These are phyloP conservation scores for Epinephelus lanceolatus DNA, from an alignment of 2,113 vertebrate genomes.

Conservation along the genomic window DNA sequence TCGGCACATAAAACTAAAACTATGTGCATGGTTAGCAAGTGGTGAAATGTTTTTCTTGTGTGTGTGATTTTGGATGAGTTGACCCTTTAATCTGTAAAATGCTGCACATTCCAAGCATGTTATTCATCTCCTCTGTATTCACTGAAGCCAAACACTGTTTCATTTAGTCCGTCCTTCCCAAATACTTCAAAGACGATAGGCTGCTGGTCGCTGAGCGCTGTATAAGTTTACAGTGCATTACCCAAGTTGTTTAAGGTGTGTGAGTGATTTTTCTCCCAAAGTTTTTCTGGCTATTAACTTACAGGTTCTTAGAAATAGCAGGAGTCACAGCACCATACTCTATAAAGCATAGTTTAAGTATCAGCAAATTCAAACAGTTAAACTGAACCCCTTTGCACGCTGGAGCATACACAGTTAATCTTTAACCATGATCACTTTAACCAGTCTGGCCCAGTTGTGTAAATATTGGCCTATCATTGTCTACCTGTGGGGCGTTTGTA, in stretches of 20 bases:
- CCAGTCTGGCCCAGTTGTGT: conserved; percentile 15
- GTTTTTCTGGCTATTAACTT: neutral
- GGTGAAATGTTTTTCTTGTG: neutral
- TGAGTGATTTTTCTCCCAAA: neutral
- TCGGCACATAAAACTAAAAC: neutral
- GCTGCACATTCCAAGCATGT: conserved; percentile 40
- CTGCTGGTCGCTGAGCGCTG: neutral
- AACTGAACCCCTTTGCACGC: neutral
- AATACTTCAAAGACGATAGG: conserved; percentile 1
- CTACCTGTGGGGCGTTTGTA: conserved; percentile 26
- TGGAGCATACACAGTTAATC: conserved; percentile 37
- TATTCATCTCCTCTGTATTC: conserved; percentile 20
- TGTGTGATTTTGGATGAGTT: conserved; percentile 2
- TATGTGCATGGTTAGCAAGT: neutral
- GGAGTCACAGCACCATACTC: neutral
- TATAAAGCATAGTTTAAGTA: neutral
- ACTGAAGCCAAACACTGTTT: neutral
- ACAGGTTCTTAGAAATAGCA: neutral
- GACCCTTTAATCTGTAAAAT: conserved; percentile 9
- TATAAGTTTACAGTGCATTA: neutral
- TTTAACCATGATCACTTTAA: conserved; percentile 33
- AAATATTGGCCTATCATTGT: conserved; percentile 59
- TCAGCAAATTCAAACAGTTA: neutral
- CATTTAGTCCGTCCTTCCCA: neutral
- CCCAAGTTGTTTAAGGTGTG: neutral